Evolutionary conservation across 2,888 invertebrate species (phyloP).

Genomic region (Megamerina dolium): DNA sequence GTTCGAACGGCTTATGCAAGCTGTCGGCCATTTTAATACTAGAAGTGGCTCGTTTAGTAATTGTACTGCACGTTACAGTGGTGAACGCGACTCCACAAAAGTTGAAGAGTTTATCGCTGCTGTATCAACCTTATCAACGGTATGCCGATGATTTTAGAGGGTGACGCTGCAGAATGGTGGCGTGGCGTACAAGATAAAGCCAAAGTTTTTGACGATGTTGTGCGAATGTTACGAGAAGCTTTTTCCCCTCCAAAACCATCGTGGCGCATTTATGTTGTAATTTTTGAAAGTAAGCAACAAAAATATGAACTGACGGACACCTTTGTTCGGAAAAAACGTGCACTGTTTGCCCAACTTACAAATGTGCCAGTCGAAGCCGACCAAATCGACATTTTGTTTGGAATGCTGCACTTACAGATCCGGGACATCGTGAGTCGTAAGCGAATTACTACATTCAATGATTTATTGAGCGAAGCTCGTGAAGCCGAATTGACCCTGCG

Average conservation of each 20-base stretch:
- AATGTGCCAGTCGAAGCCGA: slow-evolving; percentile 6
- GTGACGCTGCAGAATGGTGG: no score
- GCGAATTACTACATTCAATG: slow-evolving; percentile 10
- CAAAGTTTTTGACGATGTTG: slow-evolving; percentile 8
- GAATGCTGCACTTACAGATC: slow-evolving; percentile 11
- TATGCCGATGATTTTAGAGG: slow-evolving; percentile 18
- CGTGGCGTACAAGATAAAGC: slow-evolving; percentile 9
- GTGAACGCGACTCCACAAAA: slow-evolving; percentile 12
- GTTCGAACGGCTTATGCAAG: no score
- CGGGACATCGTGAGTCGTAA: slow-evolving; percentile 10
- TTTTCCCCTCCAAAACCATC: slow-evolving; percentile 19
- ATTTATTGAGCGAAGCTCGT: slow-evolving; percentile 14
- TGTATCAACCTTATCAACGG: slow-evolving; percentile 10
- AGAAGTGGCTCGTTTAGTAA: slow-evolving; percentile 11
- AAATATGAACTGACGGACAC: slow-evolving; percentile 16
- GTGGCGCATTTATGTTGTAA: slow-evolving; percentile 18
- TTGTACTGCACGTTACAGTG: slow-evolving; percentile 16
- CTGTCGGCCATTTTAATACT: slow-evolving; percentile 1
- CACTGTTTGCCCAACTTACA: slow-evolving; percentile 14
- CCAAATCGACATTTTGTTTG: slow-evolving; percentile 14
- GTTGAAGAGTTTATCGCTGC: slow-evolving; percentile 19
- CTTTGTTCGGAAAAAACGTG: slow-evolving; percentile 17
- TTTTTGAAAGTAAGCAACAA: slow-evolving; percentile 17
- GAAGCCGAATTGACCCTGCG: slow-evolving; percentile 11
- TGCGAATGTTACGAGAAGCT: slow-evolving; percentile 13